phyloP scores from a whole-genome alignment of 1,140 invertebrate species.

The Solen grandis region DNA sequence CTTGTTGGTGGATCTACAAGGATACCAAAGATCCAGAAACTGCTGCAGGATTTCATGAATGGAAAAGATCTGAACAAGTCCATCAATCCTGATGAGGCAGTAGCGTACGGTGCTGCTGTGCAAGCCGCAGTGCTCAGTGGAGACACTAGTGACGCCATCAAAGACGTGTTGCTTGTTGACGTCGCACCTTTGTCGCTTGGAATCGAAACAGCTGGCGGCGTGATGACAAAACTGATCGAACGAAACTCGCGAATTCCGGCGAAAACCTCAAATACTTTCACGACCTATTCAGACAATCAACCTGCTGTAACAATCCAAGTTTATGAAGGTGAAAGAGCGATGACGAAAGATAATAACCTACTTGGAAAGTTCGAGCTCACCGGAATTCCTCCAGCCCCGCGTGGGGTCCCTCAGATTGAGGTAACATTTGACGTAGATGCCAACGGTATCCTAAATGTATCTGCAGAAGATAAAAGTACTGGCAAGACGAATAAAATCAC shows the following conservation, averaged over 20 bases:
- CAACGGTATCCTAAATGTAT: slow-evolving; percentile 79
- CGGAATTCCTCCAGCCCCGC: slow-evolving; percentile 95
- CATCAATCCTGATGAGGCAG: too few relatives aligned
- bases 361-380: too few relatives aligned
- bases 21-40: slow-evolving; percentile 98
- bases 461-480: slow-evolving; percentile 85
- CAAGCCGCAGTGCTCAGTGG: slow-evolving; percentile 82
- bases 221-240: slow-evolving; percentile 84
- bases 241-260: slow-evolving; percentile 79
- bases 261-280: slow-evolving; percentile 77
- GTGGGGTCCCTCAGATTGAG: slow-evolving; percentile 92
- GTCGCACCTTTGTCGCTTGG: slow-evolving; percentile 79
- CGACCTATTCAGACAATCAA: slow-evolving; percentile 84
- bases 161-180: slow-evolving; percentile 79
- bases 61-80: slow-evolving; percentile 84
- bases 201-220: slow-evolving; percentile 85
- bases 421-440: too few relatives aligned
- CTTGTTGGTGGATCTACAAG: slow-evolving; percentile 98
- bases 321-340: slow-evolving; percentile 94
- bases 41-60: slow-evolving; percentile 90
- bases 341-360: slow-evolving; percentile 90
- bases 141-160: slow-evolving; percentile 71
- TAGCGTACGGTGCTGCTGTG: slow-evolving; percentile 84
- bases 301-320: slow-evolving; percentile 87
- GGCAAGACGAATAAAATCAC: slow-evolving; percentile 89